Conservation (phyloP, 2,797 vertebrate species). For the Momotus momota region DNA sequence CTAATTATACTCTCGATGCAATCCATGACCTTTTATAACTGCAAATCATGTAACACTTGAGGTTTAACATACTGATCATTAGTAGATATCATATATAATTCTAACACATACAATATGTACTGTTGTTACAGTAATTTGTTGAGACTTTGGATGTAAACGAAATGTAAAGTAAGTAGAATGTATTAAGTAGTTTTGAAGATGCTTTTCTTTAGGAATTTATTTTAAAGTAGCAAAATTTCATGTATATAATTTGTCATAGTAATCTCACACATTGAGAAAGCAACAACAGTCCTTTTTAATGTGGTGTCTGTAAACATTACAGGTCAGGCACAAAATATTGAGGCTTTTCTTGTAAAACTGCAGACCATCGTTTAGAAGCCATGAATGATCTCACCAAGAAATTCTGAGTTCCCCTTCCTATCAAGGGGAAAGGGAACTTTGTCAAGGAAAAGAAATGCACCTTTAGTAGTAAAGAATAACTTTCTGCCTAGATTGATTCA, state of each 20-base stretch:
- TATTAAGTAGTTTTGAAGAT: no score
- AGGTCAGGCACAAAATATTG: background rate
- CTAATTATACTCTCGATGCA: constrained; percentile 18
- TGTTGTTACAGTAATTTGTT: background rate
- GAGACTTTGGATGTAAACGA: background rate
- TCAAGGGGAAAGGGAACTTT: background rate
- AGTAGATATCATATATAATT: background rate
- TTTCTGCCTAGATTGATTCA: constrained; percentile 1
- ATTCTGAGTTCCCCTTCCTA: background rate
- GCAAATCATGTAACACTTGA: constrained; percentile 9
- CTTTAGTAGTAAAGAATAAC: background rate
- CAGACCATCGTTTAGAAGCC: background rate
- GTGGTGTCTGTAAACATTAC: background rate
- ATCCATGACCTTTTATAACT: constrained; percentile 41
- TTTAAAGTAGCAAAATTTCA: background rate
- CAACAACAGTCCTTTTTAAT: background rate
- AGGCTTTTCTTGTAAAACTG: background rate
- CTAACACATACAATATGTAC: background rate
- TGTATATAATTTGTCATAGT: background rate
- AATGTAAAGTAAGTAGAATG: background rate
- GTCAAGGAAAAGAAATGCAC: background rate
- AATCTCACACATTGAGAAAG: background rate
- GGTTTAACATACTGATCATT: constrained; percentile 14
- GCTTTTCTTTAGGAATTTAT: background rate
- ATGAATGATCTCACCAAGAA: constrained; percentile 12